A percentile compares a stretch with the other conserved stretches of the same genome.
These are phyloP conservation scores for Thaumatotibia leucotreta DNA, from an alignment of 1,140 invertebrate genomes.

Conservation along the genomic window DNA sequence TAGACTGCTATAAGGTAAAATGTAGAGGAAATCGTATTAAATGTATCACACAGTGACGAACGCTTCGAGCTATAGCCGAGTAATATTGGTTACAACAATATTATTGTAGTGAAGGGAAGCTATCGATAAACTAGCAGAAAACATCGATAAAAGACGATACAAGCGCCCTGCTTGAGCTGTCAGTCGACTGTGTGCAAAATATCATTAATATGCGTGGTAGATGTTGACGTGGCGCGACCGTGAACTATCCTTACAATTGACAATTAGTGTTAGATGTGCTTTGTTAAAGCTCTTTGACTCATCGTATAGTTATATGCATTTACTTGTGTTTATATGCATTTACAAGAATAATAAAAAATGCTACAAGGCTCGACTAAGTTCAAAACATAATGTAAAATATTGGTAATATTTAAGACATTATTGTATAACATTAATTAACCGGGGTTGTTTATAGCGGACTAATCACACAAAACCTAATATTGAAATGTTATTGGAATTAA, in stretches of 20 bases:
- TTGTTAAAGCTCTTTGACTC: background rate
- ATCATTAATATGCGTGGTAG: background rate
- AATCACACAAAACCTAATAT: too few species aligned
- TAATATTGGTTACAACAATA: slow-evolving; percentile 9
- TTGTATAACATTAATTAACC: too few species aligned
- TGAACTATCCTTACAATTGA: background rate
- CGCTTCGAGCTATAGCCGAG: background rate
- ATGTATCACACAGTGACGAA: slow-evolving; percentile 11
- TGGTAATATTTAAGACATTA: too few species aligned
- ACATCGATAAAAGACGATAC: background rate
- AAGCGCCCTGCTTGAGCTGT: background rate
- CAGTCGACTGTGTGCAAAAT: background rate
- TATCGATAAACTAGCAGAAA: background rate
- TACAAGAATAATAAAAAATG: too few species aligned
- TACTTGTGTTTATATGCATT: too few species aligned
- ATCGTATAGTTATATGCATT: background rate
- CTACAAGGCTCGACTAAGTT: too few species aligned
- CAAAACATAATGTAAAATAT: too few species aligned
- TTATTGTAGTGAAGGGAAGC: background rate
- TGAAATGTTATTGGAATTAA: too few species aligned
- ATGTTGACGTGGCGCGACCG: background rate
- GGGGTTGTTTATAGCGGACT: too few species aligned
- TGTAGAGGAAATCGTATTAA: background rate
- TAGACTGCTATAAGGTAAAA: background rate
- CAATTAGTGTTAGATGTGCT: background rate